These are phyloP conservation scores for Argyrosomus japonicus DNA, from an alignment of 2,113 vertebrate genomes.

Conservation along the genomic window DNA sequence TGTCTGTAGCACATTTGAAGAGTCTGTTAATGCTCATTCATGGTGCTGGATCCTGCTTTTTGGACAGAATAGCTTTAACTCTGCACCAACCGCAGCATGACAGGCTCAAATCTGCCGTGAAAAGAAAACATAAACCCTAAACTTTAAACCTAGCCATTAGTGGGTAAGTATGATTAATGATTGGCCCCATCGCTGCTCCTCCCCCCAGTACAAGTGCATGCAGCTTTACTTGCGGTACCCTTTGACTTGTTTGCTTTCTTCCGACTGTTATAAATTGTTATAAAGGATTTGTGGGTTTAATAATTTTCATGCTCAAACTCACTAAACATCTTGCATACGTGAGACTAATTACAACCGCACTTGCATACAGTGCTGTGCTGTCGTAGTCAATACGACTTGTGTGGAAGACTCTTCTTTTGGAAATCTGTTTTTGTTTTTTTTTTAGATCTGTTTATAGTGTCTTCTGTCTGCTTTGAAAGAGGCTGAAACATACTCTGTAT, in stretches of 20 bases:
- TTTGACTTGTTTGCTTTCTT: conserved; percentile 30
- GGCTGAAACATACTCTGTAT: conserved; percentile 2
- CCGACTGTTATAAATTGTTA: conserved; percentile 15
- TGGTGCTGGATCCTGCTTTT: conserved; percentile 13
- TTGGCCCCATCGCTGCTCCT: background rate
- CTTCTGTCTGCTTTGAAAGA: conserved; percentile 2
- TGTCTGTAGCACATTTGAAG: background rate
- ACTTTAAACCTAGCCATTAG: conserved; percentile 41
- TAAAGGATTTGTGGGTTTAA: conserved; percentile 34
- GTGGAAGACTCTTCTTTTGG: conserved; percentile 3
- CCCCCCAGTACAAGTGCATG: background rate
- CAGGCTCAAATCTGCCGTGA: conserved; percentile 24
- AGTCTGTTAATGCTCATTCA: conserved; percentile 10
- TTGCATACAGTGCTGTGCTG: background rate
- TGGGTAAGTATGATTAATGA: conserved; percentile 48
- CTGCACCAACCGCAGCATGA: conserved; percentile 2
- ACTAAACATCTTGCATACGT: background rate
- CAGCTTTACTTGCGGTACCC: conserved; percentile 2
- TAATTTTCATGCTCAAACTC: conserved; percentile 18
- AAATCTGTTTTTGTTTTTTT: background rate
- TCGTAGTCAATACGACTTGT: background rate
- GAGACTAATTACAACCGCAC: background rate
- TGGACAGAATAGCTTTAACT: conserved; percentile 22
- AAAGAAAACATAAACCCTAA: conserved; percentile 26
- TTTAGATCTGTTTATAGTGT: conserved; percentile 31